These are phyloP conservation scores for Scaptodrosophila latifasciaeformis DNA, from an alignment of 2,888 invertebrate species.

Conservation along the genomic window DNA sequence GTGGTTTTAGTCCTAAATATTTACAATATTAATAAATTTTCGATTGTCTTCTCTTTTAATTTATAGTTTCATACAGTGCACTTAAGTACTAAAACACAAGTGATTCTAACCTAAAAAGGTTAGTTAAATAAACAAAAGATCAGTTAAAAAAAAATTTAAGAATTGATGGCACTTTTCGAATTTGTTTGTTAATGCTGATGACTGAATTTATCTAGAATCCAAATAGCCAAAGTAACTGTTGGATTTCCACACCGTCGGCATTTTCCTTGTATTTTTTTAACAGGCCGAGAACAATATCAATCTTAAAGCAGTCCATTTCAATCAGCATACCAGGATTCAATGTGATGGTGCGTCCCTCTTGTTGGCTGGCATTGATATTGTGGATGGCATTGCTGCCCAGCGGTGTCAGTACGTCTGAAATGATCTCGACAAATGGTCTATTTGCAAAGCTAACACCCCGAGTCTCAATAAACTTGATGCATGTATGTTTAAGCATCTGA, in stretches of 20 bases:
- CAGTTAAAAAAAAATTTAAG: slow-evolving; percentile 31
- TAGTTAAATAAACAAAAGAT: slow-evolving; percentile 71
- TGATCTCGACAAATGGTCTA: not conserved
- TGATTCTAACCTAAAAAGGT: too few relatives aligned
- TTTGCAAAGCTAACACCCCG: slow-evolving; percentile 3
- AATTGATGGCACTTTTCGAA: too few relatives aligned
- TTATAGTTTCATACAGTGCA: too few relatives aligned
- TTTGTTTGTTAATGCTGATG: too few relatives aligned
- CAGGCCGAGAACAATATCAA: not conserved
- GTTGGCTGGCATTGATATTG: not conserved
- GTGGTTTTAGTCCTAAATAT: too few relatives aligned
- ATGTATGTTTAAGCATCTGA: slow-evolving; percentile 24
- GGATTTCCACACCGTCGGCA: not conserved
- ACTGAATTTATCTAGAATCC: too few relatives aligned
- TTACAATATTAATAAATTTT: too few relatives aligned
- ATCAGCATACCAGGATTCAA: not conserved
- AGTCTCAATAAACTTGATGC: slow-evolving; percentile 15
- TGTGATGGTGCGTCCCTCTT: slow-evolving; percentile 10
- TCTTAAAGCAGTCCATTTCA: not conserved
- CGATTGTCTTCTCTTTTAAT: too few relatives aligned
- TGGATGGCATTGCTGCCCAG: too few relatives aligned
- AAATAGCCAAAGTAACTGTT: not conserved
- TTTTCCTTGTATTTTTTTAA: not conserved
- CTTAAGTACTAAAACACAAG: too few relatives aligned
- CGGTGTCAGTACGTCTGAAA: slow-evolving; percentile 9